phyloP scores from a whole-genome alignment of 2,797 vertebrate species.

The Acipenser oxyrinchus region DNA sequence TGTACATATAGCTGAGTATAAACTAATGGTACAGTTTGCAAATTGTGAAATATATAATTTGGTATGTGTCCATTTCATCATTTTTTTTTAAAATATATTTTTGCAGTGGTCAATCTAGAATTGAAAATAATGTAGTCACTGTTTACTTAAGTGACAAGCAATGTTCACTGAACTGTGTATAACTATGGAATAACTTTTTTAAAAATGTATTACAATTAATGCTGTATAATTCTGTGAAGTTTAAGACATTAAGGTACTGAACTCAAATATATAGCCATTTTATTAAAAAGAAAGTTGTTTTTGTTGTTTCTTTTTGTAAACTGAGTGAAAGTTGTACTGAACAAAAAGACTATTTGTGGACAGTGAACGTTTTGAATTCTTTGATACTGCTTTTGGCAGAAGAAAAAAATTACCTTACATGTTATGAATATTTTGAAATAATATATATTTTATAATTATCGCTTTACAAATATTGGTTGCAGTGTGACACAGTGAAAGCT shows the following conservation, averaged over 20 bases:
- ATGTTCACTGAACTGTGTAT: constrained; percentile 46
- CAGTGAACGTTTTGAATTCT: constrained; percentile 44
- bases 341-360: constrained; percentile 33
- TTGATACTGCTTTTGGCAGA: constrained; percentile 45
- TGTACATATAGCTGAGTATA: too few species aligned
- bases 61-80: too few species aligned
- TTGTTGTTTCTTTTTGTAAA: constrained; percentile 32
- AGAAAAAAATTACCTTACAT: too few species aligned
- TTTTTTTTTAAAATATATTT: constrained; percentile 21
- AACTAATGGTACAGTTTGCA: too few species aligned
- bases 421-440: too few species aligned
- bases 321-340: constrained; percentile 39
- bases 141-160: constrained; percentile 41
- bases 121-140: constrained; percentile 38
- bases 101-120: constrained; percentile 51
- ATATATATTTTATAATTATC: too few species aligned
- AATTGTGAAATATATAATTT: too few species aligned
- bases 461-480: too few species aligned
- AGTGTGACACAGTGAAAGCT: too few species aligned
- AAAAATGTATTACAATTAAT: constrained; percentile 34
- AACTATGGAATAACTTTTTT: constrained; percentile 43
- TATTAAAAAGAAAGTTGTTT: constrained; percentile 39
- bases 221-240: constrained; percentile 40
- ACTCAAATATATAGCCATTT: constrained; percentile 33
- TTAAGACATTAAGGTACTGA: constrained; percentile 30